phyloP scores from a whole-genome alignment of 2,113 vertebrate genomes.

The Proteles cristata region DNA sequence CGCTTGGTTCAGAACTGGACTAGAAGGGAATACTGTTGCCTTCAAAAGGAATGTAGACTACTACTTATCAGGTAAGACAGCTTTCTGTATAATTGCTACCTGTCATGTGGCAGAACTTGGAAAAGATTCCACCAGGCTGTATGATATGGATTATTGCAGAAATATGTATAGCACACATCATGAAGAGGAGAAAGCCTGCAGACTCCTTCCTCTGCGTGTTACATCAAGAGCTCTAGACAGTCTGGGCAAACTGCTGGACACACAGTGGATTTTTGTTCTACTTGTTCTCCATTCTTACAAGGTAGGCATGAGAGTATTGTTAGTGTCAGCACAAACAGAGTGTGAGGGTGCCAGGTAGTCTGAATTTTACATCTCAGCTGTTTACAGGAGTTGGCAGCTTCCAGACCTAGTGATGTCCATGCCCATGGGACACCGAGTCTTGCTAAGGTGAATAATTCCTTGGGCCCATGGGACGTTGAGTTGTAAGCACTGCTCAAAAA shows the following conservation, averaged over 20 bases:
- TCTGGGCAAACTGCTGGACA: not conserved
- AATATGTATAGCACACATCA: not conserved
- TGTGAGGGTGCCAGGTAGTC: not conserved
- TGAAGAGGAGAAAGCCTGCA: not conserved
- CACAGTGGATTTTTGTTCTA: not conserved
- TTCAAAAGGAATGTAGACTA: not conserved
- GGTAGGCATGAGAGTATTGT: not conserved
- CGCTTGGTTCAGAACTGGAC: not conserved
- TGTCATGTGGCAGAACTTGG: not conserved
- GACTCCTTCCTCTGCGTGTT: not conserved
- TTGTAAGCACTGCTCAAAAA: slow-evolving; percentile 32
- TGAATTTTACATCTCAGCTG: not conserved
- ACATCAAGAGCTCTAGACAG: not conserved
- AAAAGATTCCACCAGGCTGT: not conserved
- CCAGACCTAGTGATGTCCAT: not conserved
- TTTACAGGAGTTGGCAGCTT: not conserved
- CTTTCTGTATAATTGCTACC: not conserved
- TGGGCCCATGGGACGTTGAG: not conserved
- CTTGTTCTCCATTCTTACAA: not conserved
- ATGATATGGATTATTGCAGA: not conserved
- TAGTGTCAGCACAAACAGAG: not conserved
- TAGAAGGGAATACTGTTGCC: not conserved
- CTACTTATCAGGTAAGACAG: not conserved
- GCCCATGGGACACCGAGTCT: not conserved
- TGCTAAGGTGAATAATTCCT: not conserved